Evolutionary conservation across 2,797 vertebrate species (phyloP), one percentile per base, ranked within the genome.

Genomic region (Bradypodion pumilum): DNA sequence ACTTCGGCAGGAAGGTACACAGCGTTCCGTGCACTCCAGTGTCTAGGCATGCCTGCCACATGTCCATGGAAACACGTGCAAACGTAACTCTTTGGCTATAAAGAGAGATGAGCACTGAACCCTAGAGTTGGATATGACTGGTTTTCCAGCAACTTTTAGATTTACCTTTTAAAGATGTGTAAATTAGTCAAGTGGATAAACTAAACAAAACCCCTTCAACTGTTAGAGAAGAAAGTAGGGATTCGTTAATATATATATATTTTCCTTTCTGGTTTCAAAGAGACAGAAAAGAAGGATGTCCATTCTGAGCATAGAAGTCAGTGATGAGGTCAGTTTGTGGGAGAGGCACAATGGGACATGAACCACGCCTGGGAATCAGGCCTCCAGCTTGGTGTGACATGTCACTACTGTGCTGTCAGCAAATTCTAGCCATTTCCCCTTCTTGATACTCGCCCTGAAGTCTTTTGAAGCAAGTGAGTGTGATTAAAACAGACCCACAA

Each of bases 211-310:
- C 19, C n/a, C n/a, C n/a, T 19, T 23, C 35, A 1, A 44, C 16
- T 7, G 9, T 29, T 29, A 10, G 9, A 19, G 7, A 65, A 76
- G 21, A 27, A 44, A 23, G 1, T 4, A 80, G 60, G 42, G 60
- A 23, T 42, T 78, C 68, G 8, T 16, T 0, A 15, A 46, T 37
- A 32, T 87, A 15, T 66, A 10, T 85, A n/a, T 85, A 56, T n/a
- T n/a, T n/a, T n/a, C n/a, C n/a, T n/a, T 78, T 80, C 1, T 37
- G 84, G 49, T 49, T 74, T 44, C 62, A 76, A 59, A 85, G 56
- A 15, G 49, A 25, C 29, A 86, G 86, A 80, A 74, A 81, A 15
- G 29, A 87, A 78, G 1, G 86, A 72, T 29, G 56, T 81, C 82
- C 90, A 19, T n/a, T n/a, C n/a, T n/a, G n/a, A n/a, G n/a, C n/a